Evolutionary conservation across 2,113 vertebrate species (phyloP), one percentile per base, ranked within the genome.

Genomic region (Chrysemys picta): DNA sequence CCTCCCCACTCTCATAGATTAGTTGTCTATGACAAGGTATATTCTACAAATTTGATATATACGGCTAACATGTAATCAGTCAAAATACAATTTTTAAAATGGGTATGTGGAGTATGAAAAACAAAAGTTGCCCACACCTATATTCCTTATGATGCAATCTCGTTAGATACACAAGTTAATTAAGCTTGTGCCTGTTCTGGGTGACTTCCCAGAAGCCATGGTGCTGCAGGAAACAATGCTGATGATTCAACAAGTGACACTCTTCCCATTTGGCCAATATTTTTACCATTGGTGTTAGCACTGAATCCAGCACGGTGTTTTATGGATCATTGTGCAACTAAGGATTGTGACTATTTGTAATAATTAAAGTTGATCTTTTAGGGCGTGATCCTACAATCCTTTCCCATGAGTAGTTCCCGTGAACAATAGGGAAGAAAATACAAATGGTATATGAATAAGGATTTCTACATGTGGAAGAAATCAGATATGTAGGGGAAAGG

Each of bases 11-110:
- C 94, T 57, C 92, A 82, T 88, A 94, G 90, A 81, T 81, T 95
- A 92, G 85, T 95, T 84, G 83, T 84, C 95, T 89, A 72, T 92
- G 92, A 94, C 92, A 96, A 95, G 89, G 57, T 81, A 91, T 91
- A 94, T 31, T 87, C 57, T 65, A 50, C 90, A 93, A 88, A 88
- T 45, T 62, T 29, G 19, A 65, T 54, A 86, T 0, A 80, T 90
- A 75, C 56, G 53, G 81, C 79, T 50, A 85, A 88, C 47, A 53
- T 29, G 87, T 97, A 92, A 80, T 31, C 59, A 82, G 85, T 35
- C 42, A 87, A 89, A 93, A 89, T 72, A 21, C 4, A n/a, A 88
- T 89, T 92, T 88, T 54, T 54, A 45, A 42, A 76, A 76, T 78
- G 45, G 10, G 45, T 29, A 78, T 27, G 45, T 78, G 42, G 22